Evolutionary conservation across 2,113 vertebrate genomes (phyloP), one percentile per base, ranked within the genome.

Genomic region (Neotoma lepida): DNA sequence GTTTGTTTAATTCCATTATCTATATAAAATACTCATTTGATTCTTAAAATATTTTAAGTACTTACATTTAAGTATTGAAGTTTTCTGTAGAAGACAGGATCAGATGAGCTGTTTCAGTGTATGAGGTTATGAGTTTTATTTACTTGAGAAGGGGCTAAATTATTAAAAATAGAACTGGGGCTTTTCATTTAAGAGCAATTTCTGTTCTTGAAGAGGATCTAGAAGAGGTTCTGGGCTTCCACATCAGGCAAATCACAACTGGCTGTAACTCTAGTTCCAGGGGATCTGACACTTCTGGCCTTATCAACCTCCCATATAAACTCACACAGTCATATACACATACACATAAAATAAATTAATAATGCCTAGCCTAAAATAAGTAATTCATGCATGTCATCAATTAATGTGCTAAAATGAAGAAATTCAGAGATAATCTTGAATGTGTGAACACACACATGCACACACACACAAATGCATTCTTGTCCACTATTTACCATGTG

Each of bases 361-460:
- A 56, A 12, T 54, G 9, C 4, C 33, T 51, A 44, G 82, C 18
- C 1, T n/a, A n/a, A n/a, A n/a, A 35, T 66, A 68, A 8, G 24
- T 66, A 68, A 4, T 56, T 39, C 24, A 76, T 88, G 5, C 7
- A 64, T 18, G 73, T 61, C 39, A 78, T 3, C 4, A 82, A 78
- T 84, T 86, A 77, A 81, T 15, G 51, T 87, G 39, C 6, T 86
- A 91, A 86, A 89, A 58, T 71, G 77, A 71, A 73, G n/a, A 46
- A 80, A n/a, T 70, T 22, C 10, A 41, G 28, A 15, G 20, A 49
- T 91, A 61, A 35, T 61, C 4, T 26, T 49, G 6, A 68, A 15
- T 89, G 26, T 39, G 1, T 71, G 35, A 66, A 7, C 22, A 44
- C 14, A 41, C n/a, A 22, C 17, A 56, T 30, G 8, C 28, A 7